Conservation (phyloP, 2,797 vertebrate species). For the Falco rusticolus region DNA sequence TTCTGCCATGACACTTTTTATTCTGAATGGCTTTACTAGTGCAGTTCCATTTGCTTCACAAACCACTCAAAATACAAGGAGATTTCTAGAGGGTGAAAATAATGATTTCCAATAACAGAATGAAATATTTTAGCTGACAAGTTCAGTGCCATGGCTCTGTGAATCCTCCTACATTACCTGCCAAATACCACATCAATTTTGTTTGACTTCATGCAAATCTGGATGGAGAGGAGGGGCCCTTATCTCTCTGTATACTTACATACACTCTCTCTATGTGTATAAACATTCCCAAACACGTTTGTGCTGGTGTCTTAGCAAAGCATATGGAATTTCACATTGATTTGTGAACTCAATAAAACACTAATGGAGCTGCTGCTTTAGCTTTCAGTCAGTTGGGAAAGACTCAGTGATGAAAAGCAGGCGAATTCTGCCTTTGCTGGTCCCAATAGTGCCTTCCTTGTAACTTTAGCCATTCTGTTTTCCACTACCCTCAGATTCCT, state of each 20-base stretch:
- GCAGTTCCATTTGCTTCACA: conserved; percentile 15
- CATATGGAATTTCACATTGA: conserved; percentile 48
- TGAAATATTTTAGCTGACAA: conserved; percentile 51
- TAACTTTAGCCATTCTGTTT: not conserved
- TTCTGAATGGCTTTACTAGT: not conserved
- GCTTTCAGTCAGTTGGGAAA: not conserved
- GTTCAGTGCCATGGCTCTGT: conserved; percentile 16
- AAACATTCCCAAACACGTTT: not conserved
- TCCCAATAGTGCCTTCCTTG: not conserved
- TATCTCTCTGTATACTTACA: not conserved
- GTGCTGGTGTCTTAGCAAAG: conserved; percentile 11
- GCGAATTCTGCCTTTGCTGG: not conserved
- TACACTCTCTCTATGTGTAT: not conserved
- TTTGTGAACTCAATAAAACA: conserved; percentile 49
- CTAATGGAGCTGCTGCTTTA: conserved; percentile 26
- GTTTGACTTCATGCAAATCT: conserved; percentile 35
- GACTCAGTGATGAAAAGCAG: not conserved
- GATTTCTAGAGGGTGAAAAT: conserved; percentile 13
- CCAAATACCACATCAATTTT: conserved; percentile 28
- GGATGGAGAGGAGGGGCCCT: not conserved
- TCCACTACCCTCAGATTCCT: not conserved
- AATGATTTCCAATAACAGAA: conserved; percentile 57
- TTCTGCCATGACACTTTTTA: not conserved
- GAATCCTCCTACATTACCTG: not conserved
- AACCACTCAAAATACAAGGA: not conserved